Evolutionary conservation across 1,140 invertebrate species (phyloP), one percentile per base, ranked within the genome.

Genomic region (Bemisia tabaci): DNA sequence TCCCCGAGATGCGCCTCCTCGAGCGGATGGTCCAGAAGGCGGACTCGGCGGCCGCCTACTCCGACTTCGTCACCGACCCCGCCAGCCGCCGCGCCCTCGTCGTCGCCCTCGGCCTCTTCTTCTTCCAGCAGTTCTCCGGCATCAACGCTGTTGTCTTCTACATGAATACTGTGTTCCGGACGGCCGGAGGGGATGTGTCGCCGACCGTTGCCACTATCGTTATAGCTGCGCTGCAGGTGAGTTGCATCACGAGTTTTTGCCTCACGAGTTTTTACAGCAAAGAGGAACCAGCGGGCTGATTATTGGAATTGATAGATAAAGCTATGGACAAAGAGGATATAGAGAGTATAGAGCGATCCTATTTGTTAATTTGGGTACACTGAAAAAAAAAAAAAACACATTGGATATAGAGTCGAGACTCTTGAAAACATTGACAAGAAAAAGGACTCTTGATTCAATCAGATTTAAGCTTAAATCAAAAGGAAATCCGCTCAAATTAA

Each of bases 121-220:
- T 64, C 26, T 70, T 70, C 67, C 27, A 68, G 22, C 68, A 67
- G 0, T 68, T 70, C 39, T 68, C 64, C 2, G 88, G 88, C 0
- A 86, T 85, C 64, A 87, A 88, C 71, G 85, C 84, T 1, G 80
- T 89, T 0, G 78, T 87, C 5, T 87, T 88, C 73, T 88, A 89
- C 72, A 82, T 87, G 0, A 84, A 85, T 26, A 77, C 78, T 1
- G 86, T 90, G 65, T 85, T 90, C 70, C 71, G 80, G 61, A 78
- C 79, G 1, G 81, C 82, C 1, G 76, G 80, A 0, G 83, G 80
- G 2, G 80, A 77, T n/a, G 77, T 88, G 0, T 78, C 81, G 59
- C 78, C 84, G 0, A 80, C 82, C 67, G 48, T 83, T 2, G 80
- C 82, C 0, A 82, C 87, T 2, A 84, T 89, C 12, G 76, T 88